A percentile compares a stretch with the other conserved stretches of the same genome.
Evolutionary conservation across 2,888 invertebrate genomes (phyloP).

Genomic region (Agrotis ipsilon): DNA sequence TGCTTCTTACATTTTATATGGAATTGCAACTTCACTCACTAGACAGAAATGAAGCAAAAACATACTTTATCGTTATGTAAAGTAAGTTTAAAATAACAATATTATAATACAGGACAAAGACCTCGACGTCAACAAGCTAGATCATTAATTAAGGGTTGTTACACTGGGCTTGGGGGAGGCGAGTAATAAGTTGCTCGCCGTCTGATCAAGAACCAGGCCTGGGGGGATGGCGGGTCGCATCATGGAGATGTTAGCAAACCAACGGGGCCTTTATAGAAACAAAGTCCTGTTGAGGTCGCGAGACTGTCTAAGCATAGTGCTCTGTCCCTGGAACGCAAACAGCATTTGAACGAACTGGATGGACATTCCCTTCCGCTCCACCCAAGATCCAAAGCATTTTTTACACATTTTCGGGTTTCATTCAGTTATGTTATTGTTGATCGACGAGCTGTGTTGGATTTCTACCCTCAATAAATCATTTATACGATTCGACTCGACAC

Average conservation of each 20-base stretch:
- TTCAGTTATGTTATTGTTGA: neutral
- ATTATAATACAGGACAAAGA: neutral
- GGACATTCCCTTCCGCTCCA: no score
- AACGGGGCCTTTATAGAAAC: no score
- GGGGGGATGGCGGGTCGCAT: no score
- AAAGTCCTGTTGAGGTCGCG: no score
- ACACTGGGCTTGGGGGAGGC: no score
- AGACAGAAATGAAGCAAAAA: slow-evolving; percentile 1
- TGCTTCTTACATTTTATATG: slow-evolving; percentile 1
- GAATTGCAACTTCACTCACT: neutral
- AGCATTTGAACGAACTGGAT: no score
- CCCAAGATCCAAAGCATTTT: neutral
- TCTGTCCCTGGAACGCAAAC: no score
- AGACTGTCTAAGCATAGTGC: no score
- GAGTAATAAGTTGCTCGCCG: no score
- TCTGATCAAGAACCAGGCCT: no score
- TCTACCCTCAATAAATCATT: neutral
- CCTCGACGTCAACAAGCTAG: neutral
- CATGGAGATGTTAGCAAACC: no score
- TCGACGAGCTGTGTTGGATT: neutral
- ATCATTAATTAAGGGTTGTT: neutral
- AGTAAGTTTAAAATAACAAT: neutral
- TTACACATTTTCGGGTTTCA: neutral
- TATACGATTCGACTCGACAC: neutral
- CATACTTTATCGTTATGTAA: neutral